Percentiles rank a stretch among this genome's conserved stretches.
Evolutionary conservation across 2,888 invertebrate genomes (phyloP).

Genomic region (Punctoribates punctum): DNA sequence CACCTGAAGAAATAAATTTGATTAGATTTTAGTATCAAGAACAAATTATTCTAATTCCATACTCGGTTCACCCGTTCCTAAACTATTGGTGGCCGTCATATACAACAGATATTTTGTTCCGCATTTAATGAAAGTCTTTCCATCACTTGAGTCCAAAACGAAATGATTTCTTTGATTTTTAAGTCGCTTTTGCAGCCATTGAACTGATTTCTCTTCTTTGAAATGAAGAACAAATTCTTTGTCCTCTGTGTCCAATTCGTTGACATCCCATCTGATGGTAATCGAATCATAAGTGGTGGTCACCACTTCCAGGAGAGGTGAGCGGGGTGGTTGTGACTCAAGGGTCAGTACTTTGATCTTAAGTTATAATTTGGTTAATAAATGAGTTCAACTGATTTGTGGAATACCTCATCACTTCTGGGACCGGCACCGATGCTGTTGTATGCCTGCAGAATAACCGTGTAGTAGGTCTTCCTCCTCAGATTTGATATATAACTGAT

Average conservation of each 20-base stretch:
- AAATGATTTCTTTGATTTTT: slow-evolving; percentile 21
- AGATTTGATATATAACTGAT: slow-evolving; percentile 50
- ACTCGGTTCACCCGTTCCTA: slow-evolving; percentile 47
- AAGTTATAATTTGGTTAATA: neutral
- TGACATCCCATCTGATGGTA: slow-evolving; percentile 46
- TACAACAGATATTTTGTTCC: slow-evolving; percentile 48
- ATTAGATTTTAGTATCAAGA: neutral
- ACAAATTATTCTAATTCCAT: neutral
- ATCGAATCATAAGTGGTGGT: slow-evolving; percentile 46
- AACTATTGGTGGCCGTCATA: slow-evolving; percentile 47
- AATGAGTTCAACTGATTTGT: neutral
- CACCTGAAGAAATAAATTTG: slow-evolving; percentile 6
- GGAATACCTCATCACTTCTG: slow-evolving; percentile 49
- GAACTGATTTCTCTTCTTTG: slow-evolving; percentile 35
- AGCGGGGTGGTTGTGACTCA: slow-evolving; percentile 32
- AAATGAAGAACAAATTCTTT: slow-evolving; percentile 40
- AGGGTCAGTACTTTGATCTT: slow-evolving; percentile 39
- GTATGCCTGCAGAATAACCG: slow-evolving; percentile 54
- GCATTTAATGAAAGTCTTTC: slow-evolving; percentile 40
- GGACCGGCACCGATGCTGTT: slow-evolving; percentile 54
- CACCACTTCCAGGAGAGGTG: slow-evolving; percentile 42
- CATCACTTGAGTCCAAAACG: slow-evolving; percentile 28
- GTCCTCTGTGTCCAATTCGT: slow-evolving; percentile 37
- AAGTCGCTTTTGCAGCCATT: slow-evolving; percentile 31
- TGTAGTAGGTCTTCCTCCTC: slow-evolving; percentile 54